Percentiles rank a stretch among this genome's conserved stretches.
Conservation (phyloP, 2,888 invertebrate genomes). For the Nasonovia ribisnigri region DNA sequence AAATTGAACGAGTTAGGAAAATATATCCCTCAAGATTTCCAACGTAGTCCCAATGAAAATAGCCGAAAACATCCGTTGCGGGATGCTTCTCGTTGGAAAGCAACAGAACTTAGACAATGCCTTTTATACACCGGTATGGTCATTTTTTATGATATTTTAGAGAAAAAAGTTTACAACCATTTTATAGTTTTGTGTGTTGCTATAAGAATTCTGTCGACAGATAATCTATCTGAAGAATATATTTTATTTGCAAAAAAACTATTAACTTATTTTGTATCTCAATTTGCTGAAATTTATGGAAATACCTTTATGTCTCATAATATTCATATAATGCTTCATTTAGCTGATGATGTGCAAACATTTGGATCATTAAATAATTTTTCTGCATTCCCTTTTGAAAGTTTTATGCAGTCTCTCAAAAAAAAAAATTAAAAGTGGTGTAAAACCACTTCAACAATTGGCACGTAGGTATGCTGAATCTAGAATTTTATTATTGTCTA, state of each 20-base stretch:
- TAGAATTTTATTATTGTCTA: neutral
- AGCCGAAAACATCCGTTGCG: conserved; percentile 2
- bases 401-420: no score
- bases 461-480: neutral
- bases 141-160: conserved; percentile 18
- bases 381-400: neutral
- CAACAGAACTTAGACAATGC: conserved; percentile 21
- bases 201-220: neutral
- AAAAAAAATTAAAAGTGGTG: neutral
- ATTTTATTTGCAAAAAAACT: conserved; percentile 6
- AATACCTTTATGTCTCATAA: conserved; percentile 12
- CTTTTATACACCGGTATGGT: no score
- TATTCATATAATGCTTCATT: conserved; percentile 17
- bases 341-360: neutral
- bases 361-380: conserved; percentile 18
- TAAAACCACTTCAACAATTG: conserved; percentile 4
- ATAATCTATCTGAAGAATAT: neutral
- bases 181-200: conserved; percentile 21
- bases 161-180: neutral
- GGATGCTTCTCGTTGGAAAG: conserved; percentile 21
- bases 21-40: conserved; percentile 6
- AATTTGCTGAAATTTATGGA: conserved; percentile 13
- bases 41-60: neutral
- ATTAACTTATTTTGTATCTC: neutral
- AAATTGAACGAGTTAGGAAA: no score